These are phyloP conservation scores for Leptocoma aspasia DNA, from an alignment of 2,113 vertebrate genomes.

Conservation along the genomic window DNA sequence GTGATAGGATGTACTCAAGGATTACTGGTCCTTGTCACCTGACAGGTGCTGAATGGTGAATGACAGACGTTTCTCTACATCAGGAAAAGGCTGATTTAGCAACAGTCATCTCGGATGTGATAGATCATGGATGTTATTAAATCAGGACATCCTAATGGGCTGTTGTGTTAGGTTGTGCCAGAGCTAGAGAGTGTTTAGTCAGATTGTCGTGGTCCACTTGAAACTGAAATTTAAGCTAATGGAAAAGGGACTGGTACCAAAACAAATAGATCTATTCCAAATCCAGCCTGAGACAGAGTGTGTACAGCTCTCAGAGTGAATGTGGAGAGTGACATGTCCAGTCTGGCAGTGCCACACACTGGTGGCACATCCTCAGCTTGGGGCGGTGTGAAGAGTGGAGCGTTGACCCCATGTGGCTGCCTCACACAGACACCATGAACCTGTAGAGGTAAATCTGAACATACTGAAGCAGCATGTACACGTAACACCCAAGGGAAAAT, in stretches of 20 bases:
- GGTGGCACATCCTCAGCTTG: background rate
- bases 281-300: background rate
- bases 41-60: background rate
- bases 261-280: background rate
- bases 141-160: background rate
- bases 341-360: background rate
- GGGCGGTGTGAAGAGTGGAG: background rate
- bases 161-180: background rate
- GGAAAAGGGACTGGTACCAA: background rate
- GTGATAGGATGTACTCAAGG: background rate
- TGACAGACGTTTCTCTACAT: rapidly evolving
- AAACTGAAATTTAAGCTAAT: background rate
- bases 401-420: background rate
- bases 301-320: background rate
- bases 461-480: background rate
- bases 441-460: background rate
- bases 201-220: background rate
- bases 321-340: background rate
- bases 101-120: background rate
- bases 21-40: background rate
- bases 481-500: background rate
- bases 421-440: background rate
- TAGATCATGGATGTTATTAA: background rate
- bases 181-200: background rate
- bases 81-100: background rate